Evolutionary conservation across 2,888 invertebrate genomes (phyloP).

Genomic region (Marasmarcha lunaedactyla): DNA sequence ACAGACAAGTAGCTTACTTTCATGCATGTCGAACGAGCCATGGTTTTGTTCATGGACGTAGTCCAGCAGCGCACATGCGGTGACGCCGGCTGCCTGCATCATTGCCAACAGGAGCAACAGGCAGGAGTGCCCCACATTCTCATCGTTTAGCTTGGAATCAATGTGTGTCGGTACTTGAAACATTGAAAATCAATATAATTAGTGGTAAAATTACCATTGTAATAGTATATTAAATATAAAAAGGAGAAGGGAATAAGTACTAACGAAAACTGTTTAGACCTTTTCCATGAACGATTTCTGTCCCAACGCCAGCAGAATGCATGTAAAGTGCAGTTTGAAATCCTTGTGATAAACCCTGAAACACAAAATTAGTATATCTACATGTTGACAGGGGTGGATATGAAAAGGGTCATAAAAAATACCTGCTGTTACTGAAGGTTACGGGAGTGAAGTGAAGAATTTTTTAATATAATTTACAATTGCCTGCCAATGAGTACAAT

Average conservation of each 20-base stretch:
- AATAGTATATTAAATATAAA: too few relatives aligned
- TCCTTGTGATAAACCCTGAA: constrained; percentile 39
- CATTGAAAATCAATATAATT: neutral
- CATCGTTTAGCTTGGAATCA: constrained; percentile 38
- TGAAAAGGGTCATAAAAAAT: too few relatives aligned
- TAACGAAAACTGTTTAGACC: constrained; percentile 51
- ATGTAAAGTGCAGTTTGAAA: constrained; percentile 46
- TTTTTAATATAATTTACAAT: too few relatives aligned
- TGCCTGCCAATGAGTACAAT: too few relatives aligned
- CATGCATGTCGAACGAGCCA: constrained; percentile 23
- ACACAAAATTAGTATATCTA: too few relatives aligned
- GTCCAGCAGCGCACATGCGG: constrained; percentile 35
- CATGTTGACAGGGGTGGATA: too few relatives aligned
- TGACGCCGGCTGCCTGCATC: constrained; percentile 25
- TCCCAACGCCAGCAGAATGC: constrained; percentile 45
- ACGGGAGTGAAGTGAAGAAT: too few relatives aligned
- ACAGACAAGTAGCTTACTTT: constrained; percentile 42
- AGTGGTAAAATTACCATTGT: neutral
- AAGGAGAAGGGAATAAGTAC: too few relatives aligned
- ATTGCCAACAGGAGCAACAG: constrained; percentile 29
- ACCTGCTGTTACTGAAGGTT: too few relatives aligned
- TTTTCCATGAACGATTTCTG: constrained; percentile 53
- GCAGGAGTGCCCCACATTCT: constrained; percentile 49
- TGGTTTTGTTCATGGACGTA: constrained; percentile 25
- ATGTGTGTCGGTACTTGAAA: constrained; percentile 50